These are phyloP conservation scores for Phallusia fumigata DNA, from an alignment of 23 tunicate species.

Conservation along the genomic window DNA sequence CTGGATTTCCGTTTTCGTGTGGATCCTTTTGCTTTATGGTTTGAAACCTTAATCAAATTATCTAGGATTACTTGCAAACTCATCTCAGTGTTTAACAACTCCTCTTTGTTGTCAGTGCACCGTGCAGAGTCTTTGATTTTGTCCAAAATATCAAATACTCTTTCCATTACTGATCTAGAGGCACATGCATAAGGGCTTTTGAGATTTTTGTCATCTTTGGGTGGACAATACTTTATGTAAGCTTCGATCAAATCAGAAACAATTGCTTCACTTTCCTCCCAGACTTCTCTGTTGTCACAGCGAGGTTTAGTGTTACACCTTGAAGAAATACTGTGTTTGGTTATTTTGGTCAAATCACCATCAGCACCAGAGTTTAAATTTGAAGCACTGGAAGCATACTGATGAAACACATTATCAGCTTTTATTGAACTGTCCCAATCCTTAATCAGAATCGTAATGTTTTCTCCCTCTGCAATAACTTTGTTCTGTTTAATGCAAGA, in stretches of 20 bases:
- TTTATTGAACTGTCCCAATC: constrained; percentile 4
- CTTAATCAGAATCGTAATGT: background rate
- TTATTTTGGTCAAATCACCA: background rate
- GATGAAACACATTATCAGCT: background rate
- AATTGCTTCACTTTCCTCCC: background rate
- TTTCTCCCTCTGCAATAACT: background rate
- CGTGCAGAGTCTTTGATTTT: background rate
- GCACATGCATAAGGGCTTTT: background rate
- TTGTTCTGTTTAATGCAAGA: constrained; percentile 1
- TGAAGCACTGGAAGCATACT: background rate
- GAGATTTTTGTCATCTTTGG: background rate
- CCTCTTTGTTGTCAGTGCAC: background rate
- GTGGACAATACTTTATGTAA: background rate
- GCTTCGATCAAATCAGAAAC: background rate
- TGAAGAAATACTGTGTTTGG: background rate
- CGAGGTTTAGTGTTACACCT: background rate
- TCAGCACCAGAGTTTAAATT: background rate
- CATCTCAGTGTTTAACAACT: background rate
- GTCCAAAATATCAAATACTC: background rate
- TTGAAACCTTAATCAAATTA: background rate
- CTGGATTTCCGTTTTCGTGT: background rate
- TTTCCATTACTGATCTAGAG: background rate
- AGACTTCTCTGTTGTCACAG: background rate
- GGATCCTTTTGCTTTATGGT: background rate
- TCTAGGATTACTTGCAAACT: background rate